Evolutionary conservation across 1,140 invertebrate species (phyloP), one percentile per base, ranked within the genome.

Genomic region (Drosophila subobscura): DNA sequence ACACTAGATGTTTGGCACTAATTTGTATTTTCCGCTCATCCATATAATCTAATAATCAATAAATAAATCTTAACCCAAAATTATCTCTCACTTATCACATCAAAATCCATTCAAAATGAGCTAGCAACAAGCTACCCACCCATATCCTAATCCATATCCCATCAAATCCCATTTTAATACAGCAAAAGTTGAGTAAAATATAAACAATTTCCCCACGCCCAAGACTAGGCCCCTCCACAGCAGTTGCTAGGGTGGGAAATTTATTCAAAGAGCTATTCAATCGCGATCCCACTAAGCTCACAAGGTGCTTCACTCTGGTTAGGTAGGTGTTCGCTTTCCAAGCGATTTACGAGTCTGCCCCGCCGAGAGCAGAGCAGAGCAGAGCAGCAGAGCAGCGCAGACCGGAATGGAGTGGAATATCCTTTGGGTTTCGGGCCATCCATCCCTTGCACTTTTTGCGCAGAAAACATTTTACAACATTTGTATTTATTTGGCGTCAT

Each of bases 401-500:
- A 10, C 7, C 8, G 10, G 33, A 33, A 10, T 10, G 10, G 10
- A 37, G 10, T 4, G 33, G 33, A 37, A 37, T 20, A 37, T 20
- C 42, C 33, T 57, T 37, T 61, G 16, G 54, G 27, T 57, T 22
- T 29, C 29, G 37, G 23, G 42, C 44, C 42, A 49, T 63, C 56
- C 68, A 76, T 72, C 74, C 75, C 66, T 66, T 52, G 67, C 72
- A 75, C 75, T 76, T 78, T 61, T 37, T 10, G 33, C 75, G 71
- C 72, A 63, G 76, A 53, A 53, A 76, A 72, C 80, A 85, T 81
- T 84, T 85, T 81, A 81, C 83, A 86, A 88, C 81, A 86, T 86
- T 86, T 86, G 81, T 86, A 86, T 86, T 86, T 86, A 86, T 86
- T 86, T 86, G 78, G 77, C 78, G 83, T 88, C 81, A 81, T 88